Percentiles rank a stretch among this genome's conserved stretches.
Evolutionary conservation across 2,888 invertebrate genomes (phyloP).

Genomic region (Mimumesa dahlbomi): DNA sequence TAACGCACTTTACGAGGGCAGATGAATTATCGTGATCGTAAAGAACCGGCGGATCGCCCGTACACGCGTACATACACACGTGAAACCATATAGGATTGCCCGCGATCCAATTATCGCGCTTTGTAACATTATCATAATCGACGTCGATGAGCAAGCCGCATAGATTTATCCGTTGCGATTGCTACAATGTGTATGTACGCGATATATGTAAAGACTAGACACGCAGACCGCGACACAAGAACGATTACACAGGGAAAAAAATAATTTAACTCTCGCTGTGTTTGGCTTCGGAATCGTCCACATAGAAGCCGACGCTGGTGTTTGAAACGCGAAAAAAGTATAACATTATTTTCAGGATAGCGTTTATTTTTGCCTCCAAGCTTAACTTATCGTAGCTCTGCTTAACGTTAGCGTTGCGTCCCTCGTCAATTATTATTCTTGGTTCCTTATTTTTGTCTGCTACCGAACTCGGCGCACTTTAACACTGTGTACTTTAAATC

Average conservation of each 20-base stretch:
- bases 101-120: not conserved
- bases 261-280: no score
- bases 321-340: constrained; percentile 39
- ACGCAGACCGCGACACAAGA: not conserved
- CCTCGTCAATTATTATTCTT: constrained; percentile 64
- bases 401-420: constrained; percentile 54
- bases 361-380: constrained; percentile 60
- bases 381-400: constrained; percentile 58
- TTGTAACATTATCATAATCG: no score
- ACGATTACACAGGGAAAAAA: not conserved
- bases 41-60: constrained; percentile 10
- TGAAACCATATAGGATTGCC: not conserved
- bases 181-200: no score
- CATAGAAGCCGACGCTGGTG: constrained; percentile 3
- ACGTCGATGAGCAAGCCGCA: no score
- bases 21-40: constrained; percentile 30
- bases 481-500: constrained; percentile 6
- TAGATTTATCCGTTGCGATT: no score
- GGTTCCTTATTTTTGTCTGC: constrained; percentile 61
- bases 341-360: constrained; percentile 59
- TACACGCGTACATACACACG: not conserved
- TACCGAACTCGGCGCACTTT: constrained; percentile 35
- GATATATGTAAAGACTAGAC: no score
- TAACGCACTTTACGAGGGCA: constrained; percentile 25
- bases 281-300: not conserved